Base-by-base conservation (phyloP, 2,888 invertebrate species). In the Cistogaster globosa region DNA sequence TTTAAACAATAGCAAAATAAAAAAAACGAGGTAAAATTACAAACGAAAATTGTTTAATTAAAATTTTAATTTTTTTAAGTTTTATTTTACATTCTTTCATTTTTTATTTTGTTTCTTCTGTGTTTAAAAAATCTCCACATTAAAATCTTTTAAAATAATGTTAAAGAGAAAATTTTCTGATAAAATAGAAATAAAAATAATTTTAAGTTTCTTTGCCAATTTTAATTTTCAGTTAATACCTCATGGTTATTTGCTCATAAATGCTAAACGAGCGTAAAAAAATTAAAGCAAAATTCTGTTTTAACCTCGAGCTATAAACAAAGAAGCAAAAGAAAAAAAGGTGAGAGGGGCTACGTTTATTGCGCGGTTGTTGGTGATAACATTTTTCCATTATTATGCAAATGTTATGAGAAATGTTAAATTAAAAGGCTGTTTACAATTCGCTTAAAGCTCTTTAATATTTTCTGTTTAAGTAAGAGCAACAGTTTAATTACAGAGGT, bases 181-280 rank as follows among this genome's bases (percentile, higher is more conserved):
- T 11, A 32, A 16, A 9, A 20, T 26, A n/a, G 11, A n/a, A 20
- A 32, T 32, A 65, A 67, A n/a, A 76, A 18, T 55, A 18, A 51
- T 45, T 26, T 71, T 45, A 58, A 58, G 42, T 55, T 53, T 55
- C 18, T 53, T 62, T 26, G 42, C 32, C 51, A 68, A 69, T 62
- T 68, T n/a, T 32, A 22, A 78, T 32, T 78, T 69, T 22, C 45
- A 14, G 14, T 63, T 36, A 55, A 71, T 57, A 48, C 42, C 62
- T 78, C 32, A 53, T 62, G 55, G 45, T 55, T 71, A 71, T 71
- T 71, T 55, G 53, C 45, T 63, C 53, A 20, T 42, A 55, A 78
- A 55, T 20, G 45, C 32, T 55, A 69, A 69, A 63, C 11, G 53
- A 69, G 53, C 14, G 42, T 26, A 53, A 69, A 26, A 60, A 60